phyloP scores from a whole-genome alignment of 2,888 invertebrate species.

The Archips crataeganus region DNA sequence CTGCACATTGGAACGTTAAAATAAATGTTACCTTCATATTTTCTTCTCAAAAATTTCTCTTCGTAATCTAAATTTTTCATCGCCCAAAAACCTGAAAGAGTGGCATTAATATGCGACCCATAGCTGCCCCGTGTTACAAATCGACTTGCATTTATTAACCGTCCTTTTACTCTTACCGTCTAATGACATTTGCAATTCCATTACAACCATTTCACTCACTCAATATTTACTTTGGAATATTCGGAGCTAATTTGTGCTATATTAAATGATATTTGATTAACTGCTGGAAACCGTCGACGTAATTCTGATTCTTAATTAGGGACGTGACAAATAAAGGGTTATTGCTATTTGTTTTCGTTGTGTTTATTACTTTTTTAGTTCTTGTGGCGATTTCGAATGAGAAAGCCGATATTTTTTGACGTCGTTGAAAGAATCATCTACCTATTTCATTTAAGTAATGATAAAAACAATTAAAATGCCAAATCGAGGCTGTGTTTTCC shows the following conservation, averaged over 20 bases:
- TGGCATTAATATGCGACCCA: conserved; percentile 31
- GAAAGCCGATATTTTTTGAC: too few relatives aligned
- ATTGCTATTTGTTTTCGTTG: conserved; percentile 14
- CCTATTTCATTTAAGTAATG: too few relatives aligned
- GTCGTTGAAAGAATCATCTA: too few relatives aligned
- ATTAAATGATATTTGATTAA: conserved; percentile 38
- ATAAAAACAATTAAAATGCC: too few relatives aligned
- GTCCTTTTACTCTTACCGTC: conserved; percentile 33
- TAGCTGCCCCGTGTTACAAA: conserved; percentile 26
- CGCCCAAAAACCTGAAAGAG: background rate
- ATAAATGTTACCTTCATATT: background rate
- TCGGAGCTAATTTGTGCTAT: conserved; percentile 23
- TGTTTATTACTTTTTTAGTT: background rate
- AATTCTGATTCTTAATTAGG: conserved; percentile 30
- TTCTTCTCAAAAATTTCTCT: background rate
- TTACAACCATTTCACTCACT: conserved; percentile 37
- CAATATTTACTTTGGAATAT: conserved; percentile 41
- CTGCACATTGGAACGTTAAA: too few relatives aligned
- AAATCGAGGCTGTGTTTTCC: too few relatives aligned
- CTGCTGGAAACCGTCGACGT: conserved; percentile 7
- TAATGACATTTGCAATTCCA: conserved; percentile 44
- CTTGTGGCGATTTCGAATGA: too few relatives aligned
- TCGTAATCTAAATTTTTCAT: background rate
- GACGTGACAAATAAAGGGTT: conserved; percentile 12
- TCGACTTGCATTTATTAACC: conserved; percentile 34